These are phyloP conservation scores for Clinocottus analis DNA, from an alignment of 2,113 vertebrate genomes.

Conservation along the genomic window DNA sequence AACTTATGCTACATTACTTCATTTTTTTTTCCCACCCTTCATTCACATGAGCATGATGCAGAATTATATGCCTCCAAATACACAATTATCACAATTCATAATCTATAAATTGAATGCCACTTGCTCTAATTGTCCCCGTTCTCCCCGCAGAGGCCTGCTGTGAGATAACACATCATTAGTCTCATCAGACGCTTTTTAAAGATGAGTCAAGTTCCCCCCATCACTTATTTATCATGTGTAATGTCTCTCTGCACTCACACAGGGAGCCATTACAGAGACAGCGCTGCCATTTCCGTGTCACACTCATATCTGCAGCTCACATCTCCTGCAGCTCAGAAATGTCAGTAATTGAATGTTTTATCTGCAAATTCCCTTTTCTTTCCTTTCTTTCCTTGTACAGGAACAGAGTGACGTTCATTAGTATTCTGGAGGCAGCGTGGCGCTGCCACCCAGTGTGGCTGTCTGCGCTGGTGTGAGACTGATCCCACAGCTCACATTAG, in stretches of 20 bases:
- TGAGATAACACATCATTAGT: slow-evolving; percentile 1
- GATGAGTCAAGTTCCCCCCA: background rate
- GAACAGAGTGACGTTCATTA: slow-evolving; percentile 37
- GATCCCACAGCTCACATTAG: slow-evolving; percentile 11
- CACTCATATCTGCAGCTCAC: slow-evolving; percentile 3
- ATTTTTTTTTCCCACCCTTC: background rate
- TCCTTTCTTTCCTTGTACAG: background rate
- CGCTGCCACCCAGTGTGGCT: slow-evolving; percentile 51
- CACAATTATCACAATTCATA: background rate
- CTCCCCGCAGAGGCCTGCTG: slow-evolving; percentile 4
- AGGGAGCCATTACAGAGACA: slow-evolving; percentile 6
- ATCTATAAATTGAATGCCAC: background rate
- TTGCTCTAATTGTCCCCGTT: background rate
- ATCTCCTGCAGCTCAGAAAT: slow-evolving; percentile 36
- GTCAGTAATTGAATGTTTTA: slow-evolving; percentile 59
- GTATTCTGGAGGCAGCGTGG: slow-evolving; percentile 15
- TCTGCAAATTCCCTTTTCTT: slow-evolving; percentile 24
- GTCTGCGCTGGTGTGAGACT: background rate
- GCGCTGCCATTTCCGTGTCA: slow-evolving; percentile 34
- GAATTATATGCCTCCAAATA: background rate
- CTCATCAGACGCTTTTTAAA: slow-evolving; percentile 31
- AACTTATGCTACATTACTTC: background rate
- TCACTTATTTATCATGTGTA: slow-evolving; percentile 17
- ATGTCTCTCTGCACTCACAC: slow-evolving; percentile 1
- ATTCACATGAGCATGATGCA: background rate